phyloP scores from a whole-genome alignment of 2,113 vertebrate genomes.

The Gymnocephalus cernua region DNA sequence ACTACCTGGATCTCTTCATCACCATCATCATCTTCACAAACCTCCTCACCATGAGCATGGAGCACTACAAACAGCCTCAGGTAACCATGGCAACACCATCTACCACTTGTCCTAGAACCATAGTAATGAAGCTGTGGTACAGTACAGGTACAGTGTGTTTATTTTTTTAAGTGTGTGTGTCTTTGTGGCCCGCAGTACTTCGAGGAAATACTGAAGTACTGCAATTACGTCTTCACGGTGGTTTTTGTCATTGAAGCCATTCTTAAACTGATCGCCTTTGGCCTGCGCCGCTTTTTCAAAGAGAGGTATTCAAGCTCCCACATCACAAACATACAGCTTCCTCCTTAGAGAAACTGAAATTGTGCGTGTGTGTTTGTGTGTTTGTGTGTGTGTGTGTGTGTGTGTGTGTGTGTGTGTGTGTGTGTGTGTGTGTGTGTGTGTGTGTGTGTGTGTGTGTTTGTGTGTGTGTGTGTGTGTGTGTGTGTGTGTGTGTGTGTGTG shows the following conservation, averaged over 20 bases:
- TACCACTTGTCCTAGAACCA: constrained; percentile 68
- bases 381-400: constrained; percentile 29
- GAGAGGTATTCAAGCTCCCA: constrained; percentile 85
- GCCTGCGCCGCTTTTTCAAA: constrained; percentile 94
- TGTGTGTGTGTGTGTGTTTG: constrained; percentile 20
- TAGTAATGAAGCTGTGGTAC: constrained; percentile 66
- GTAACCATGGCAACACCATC: constrained; percentile 82
- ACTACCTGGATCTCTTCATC: constrained; percentile 98
- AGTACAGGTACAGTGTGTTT: constrained; percentile 13
- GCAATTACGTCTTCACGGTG: constrained; percentile 94
- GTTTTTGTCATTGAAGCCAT: constrained; percentile 92
- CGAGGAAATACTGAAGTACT: constrained; percentile 95
- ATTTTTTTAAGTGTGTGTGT: constrained; percentile 31
- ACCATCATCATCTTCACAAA: constrained; percentile 97
- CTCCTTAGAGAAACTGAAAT: background rate
- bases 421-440: constrained; percentile 5
- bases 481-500: constrained; percentile 12
- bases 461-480: constrained; percentile 11
- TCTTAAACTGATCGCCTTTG: constrained; percentile 92
- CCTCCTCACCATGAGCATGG: constrained; percentile 98
- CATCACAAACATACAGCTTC: background rate
- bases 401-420: background rate
- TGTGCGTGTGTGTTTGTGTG: constrained; percentile 3
- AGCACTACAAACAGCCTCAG: constrained; percentile 97
- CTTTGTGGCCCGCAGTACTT: constrained; percentile 79